Base-by-base conservation (phyloP, 2,888 invertebrate genomes). In the Mylabris sibirica region DNA sequence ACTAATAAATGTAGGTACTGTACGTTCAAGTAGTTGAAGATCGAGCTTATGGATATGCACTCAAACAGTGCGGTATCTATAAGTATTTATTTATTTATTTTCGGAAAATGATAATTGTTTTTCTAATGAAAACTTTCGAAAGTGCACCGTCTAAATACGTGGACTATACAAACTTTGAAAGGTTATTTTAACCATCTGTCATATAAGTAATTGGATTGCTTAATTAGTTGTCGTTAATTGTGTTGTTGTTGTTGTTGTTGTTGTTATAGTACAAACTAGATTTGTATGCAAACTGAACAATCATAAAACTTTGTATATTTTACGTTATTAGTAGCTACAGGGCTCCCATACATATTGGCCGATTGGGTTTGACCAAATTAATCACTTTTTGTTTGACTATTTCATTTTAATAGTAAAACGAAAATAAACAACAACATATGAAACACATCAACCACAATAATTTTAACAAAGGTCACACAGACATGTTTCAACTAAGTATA, bases 1-100 rank as follows among this genome's bases (percentile, higher is more conserved):
- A 68, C 65, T 62, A 68, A 68, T 68, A 68, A 44, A 68, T 61
- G 38, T 61, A 17, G 62, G 38, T 38, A 17, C 62, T 59, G 24
- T 22, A 59, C 30, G 41, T 41, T 64, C 65, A 68, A 64, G 64
- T 68, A 57, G 60, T 5, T 12, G 24, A 57, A 12, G 5, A 20
- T 3, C 22, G 24, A 24, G 14, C 14, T n/a, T n/a, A n/a, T n/a
- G n/a, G n/a, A n/a, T n/a, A n/a, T n/a, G n/a, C n/a, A n/a, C n/a
- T n/a, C n/a, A n/a, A n/a, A n/a, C n/a, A n/a, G n/a, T n/a, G n/a
- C n/a, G n/a, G n/a, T n/a, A n/a, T n/a, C n/a, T n/a, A n/a, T n/a
- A 30, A 30, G 1, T 30, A 30, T 30, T 30, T 6, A 30, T 30
- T 30, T 6, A 30, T 30, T 30, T 4, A 30, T 30, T 30, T 30